Evolutionary conservation across 2,113 vertebrate genomes (phyloP), one percentile per base, ranked within the genome.

Genomic region (Pseudorectes ferrugineus): DNA sequence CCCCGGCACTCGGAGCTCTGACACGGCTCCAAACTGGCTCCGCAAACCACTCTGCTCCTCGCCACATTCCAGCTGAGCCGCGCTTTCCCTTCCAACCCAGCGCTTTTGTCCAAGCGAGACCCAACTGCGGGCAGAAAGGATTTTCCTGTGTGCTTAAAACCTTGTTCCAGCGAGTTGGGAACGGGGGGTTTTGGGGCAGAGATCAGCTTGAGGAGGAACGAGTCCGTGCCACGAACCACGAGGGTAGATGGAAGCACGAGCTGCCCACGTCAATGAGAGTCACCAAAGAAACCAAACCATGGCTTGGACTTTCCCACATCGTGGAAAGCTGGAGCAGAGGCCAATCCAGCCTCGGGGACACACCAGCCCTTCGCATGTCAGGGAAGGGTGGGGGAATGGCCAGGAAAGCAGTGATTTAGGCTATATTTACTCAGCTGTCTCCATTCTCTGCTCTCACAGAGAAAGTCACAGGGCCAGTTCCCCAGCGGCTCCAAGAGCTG

Each of bases 341-440:
- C 93, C 95, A 92, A 4, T 48, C 40, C 91, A 83, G 90, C 88
- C 94, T 89, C 3, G 46, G 91, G 95, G 92, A 92, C 83, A 86
- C 92, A 65, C n/a, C 79, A 76, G 88, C 85, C 82, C 90, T 51
- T 45, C 0, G 42, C 82, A 51, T 61, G 75, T 10, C 31, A n/a
- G 79, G 72, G 88, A 35, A 63, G 90, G 95, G 75, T 5, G 61
- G 82, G 67, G 90, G 88, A 88, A 86, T n/a, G 90, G 92, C 88
- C 90, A 82, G 91, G 96, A 96, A 96, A 93, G 92, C 91, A 80
- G 72, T 70, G 92, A 89, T 92, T 93, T 92, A 89, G 94, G 92
- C 95, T 95, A 82, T 94, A 96, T 96, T 94, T 94, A 95, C 94
- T 96, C 96, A 97, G 95, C 96, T 94, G 96, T 51, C 88, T 92